phyloP scores from a whole-genome alignment of 1,140 invertebrate genomes.

The Drosophila azteca region DNA sequence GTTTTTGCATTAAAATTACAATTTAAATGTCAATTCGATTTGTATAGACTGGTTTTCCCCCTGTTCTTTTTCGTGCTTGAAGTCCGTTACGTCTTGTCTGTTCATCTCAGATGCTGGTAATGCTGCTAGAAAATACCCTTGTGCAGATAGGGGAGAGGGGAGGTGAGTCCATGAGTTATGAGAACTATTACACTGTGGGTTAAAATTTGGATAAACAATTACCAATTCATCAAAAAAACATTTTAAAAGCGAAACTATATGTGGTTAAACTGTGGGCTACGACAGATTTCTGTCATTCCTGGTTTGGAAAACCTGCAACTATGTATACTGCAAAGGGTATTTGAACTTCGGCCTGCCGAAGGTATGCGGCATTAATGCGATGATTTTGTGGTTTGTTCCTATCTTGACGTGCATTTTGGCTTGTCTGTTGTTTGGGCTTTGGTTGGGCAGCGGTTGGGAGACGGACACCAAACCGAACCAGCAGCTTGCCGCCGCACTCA shows the following conservation, averaged over 20 bases:
- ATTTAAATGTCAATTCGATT: conserved; percentile 68
- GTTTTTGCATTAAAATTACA: conserved; percentile 49
- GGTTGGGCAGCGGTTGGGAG: conserved; percentile 6
- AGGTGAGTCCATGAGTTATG: no score
- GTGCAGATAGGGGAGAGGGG: no score
- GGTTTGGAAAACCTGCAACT: no score
- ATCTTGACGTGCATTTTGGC: neutral
- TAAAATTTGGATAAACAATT: no score
- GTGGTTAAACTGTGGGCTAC: neutral
- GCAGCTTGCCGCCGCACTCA: conserved; percentile 47
- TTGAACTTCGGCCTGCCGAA: no score
- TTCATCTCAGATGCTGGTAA: conserved; percentile 15
- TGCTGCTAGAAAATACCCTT: neutral
- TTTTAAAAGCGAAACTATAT: no score
- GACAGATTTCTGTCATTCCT: no score
- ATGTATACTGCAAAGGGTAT: no score
- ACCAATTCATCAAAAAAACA: no score
- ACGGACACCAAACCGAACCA: conserved; percentile 57
- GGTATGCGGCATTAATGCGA: no score
- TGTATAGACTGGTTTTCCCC: conserved; percentile 44
- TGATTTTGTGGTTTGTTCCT: no score
- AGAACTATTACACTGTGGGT: no score
- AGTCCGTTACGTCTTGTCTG: conserved; percentile 11
- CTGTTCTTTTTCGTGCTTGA: conserved; percentile 25
- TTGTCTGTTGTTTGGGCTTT: conserved; percentile 17